These are phyloP conservation scores for Tamias sibiricus DNA, from an alignment of 2,113 vertebrate genomes.

Conservation along the genomic window DNA sequence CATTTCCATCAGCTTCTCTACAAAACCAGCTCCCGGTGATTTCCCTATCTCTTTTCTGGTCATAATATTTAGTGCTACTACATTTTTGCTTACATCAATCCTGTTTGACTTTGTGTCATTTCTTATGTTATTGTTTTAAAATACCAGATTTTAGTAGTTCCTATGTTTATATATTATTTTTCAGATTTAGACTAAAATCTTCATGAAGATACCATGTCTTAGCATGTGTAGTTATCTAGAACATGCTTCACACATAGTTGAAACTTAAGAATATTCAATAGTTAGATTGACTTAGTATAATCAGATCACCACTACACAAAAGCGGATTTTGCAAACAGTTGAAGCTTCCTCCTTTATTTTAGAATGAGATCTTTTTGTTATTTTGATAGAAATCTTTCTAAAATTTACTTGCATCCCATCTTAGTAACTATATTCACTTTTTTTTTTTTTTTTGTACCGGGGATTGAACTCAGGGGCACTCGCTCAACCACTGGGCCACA, in stretches of 20 bases:
- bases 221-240: background rate
- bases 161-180: background rate
- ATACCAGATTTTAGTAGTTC: background rate
- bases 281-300: background rate
- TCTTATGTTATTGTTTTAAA: background rate
- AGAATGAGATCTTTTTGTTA: background rate
- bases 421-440: background rate
- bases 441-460: too few species aligned
- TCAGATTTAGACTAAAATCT: background rate
- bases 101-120: background rate
- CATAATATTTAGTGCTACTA: background rate
- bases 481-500: too few species aligned
- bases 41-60: background rate
- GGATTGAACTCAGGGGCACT: too few species aligned
- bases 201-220: background rate
- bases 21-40: background rate
- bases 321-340: background rate
- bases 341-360: background rate
- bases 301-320: background rate
- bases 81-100: background rate
- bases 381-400: constrained; percentile 9
- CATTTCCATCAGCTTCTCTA: background rate
- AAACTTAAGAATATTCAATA: background rate
- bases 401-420: background rate
- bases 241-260: background rate